phyloP scores from a whole-genome alignment of 2,888 invertebrate genomes.

The Exocentrus adspersus region DNA sequence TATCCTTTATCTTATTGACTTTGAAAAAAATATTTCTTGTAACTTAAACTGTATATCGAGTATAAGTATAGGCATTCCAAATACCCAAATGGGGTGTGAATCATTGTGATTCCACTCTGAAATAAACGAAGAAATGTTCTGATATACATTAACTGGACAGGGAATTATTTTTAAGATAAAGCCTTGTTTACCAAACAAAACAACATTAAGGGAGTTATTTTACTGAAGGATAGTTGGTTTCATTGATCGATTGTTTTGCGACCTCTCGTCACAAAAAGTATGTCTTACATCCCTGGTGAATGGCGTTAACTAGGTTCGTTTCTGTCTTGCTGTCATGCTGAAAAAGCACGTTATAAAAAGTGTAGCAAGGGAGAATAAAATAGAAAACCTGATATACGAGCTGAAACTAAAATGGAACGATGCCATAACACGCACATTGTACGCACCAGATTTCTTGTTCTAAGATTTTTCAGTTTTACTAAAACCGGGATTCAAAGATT shows the following conservation, averaged over 20 bases:
- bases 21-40: constrained; percentile 6
- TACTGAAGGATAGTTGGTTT: constrained; percentile 27
- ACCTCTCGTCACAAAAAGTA: constrained; percentile 25
- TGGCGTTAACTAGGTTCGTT: constrained; percentile 23
- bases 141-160: too few relatives aligned
- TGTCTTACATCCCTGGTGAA: constrained; percentile 26
- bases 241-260: constrained; percentile 35
- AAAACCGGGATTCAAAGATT: too few relatives aligned
- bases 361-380: constrained; percentile 5
- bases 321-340: constrained; percentile 4
- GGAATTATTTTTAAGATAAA: background rate
- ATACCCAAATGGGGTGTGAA: too few relatives aligned
- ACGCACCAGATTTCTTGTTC: too few relatives aligned
- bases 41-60: too few relatives aligned
- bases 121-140: too few relatives aligned
- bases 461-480: too few relatives aligned
- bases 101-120: too few relatives aligned
- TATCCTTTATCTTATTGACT: constrained; percentile 19
- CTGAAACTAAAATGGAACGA: background rate
- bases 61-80: too few relatives aligned
- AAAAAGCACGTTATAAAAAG: constrained; percentile 12
- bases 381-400: constrained; percentile 1
- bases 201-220: constrained; percentile 17
- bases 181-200: constrained; percentile 9
- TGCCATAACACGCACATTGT: background rate